phyloP scores from a whole-genome alignment of 1,140 invertebrate genomes.

The Drosophila pruinosa region DNA sequence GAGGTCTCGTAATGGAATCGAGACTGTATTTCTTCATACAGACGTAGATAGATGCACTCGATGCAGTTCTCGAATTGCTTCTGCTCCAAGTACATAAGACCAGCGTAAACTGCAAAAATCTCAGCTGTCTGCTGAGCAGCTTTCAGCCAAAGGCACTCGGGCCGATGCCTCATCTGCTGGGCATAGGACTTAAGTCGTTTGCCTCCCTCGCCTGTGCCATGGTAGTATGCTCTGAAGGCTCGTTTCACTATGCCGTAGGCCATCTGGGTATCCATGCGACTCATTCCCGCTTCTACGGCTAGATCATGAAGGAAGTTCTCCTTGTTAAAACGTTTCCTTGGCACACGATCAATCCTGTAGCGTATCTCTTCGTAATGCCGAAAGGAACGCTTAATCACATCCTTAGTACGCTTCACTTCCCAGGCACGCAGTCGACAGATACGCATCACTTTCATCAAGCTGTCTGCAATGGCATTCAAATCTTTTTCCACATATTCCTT shows the following conservation, averaged over 20 bases:
- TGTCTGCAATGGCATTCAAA: conserved; percentile 57
- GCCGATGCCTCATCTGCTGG: conserved; percentile 11
- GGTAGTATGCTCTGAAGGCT: conserved; percentile 69
- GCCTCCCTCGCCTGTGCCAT: conserved; percentile 44
- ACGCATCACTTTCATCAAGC: conserved; percentile 59
- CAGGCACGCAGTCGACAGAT: conserved; percentile 57
- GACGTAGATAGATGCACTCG: conserved; percentile 60
- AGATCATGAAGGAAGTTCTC: conserved; percentile 71
- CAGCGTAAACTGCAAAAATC: conserved; percentile 53
- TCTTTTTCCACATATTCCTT: conserved; percentile 17
- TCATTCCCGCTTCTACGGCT: conserved; percentile 54
- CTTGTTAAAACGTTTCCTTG: conserved; percentile 61
- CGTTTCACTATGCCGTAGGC: conserved; percentile 69
- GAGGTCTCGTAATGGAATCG: conserved; percentile 15
- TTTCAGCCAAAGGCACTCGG: conserved; percentile 67
- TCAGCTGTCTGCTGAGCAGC: conserved; percentile 63
- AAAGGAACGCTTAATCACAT: conserved; percentile 48
- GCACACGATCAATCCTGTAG: conserved; percentile 54
- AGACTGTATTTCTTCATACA: conserved; percentile 33
- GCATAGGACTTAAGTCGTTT: background rate
- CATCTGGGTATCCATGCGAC: conserved; percentile 64
- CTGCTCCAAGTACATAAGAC: conserved; percentile 60
- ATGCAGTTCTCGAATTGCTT: conserved; percentile 52
- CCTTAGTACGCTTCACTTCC: conserved; percentile 45
- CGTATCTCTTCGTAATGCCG: conserved; percentile 64